Percentiles rank a stretch among this genome's conserved stretches.
These are phyloP conservation scores for Rhagologus leucostigma DNA, from an alignment of 2,113 vertebrate genomes.

Conservation along the genomic window DNA sequence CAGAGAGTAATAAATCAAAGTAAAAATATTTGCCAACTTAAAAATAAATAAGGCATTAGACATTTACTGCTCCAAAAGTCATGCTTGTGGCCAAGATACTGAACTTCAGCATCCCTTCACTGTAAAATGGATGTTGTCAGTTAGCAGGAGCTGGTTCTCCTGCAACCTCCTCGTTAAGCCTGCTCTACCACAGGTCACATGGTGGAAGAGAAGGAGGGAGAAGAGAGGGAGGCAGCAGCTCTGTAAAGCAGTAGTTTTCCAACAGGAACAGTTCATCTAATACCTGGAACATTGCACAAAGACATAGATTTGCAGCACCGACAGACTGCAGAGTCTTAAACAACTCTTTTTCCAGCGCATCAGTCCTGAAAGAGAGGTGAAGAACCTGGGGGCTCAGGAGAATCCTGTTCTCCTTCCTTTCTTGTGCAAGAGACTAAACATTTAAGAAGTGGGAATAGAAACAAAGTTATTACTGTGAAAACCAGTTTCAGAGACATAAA, in stretches of 20 bases:
- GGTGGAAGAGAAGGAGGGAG: not conserved
- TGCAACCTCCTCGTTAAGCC: not conserved
- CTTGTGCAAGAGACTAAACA: not conserved
- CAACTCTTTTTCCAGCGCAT: not conserved
- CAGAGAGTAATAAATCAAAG: not conserved
- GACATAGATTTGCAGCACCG: not conserved
- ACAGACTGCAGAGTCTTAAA: not conserved
- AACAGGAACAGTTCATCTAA: not conserved
- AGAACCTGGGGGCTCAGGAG: not conserved
- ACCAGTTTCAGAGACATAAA: not conserved
- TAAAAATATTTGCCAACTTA: not conserved
- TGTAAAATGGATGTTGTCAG: not conserved
- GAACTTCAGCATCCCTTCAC: not conserved
- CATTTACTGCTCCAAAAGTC: not conserved
- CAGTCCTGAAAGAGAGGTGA: not conserved
- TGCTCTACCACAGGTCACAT: not conserved
- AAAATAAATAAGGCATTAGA: not conserved
- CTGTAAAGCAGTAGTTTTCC: not conserved
- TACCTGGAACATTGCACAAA: not conserved
- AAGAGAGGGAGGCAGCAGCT: not conserved
- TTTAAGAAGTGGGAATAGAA: not conserved
- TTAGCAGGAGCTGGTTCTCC: not conserved
- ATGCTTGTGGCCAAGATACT: not conserved
- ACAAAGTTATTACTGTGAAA: not conserved
- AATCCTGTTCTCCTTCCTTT: not conserved